Base-by-base conservation (phyloP, 1,140 invertebrate species). In the Palaemon carinicauda region DNA sequence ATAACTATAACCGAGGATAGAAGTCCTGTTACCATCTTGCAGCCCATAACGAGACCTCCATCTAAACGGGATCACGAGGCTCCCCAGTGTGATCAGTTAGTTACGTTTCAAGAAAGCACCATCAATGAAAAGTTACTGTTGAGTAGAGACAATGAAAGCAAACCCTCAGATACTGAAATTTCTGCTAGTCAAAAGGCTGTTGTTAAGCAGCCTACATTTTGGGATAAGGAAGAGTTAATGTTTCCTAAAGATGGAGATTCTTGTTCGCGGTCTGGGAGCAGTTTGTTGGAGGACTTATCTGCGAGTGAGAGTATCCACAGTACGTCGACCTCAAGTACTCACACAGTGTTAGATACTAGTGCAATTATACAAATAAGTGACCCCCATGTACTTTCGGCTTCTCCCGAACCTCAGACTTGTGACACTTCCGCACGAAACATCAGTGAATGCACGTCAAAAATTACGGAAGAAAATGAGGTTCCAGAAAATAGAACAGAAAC, bases 1-100 rank as follows among this genome's bases (percentile, higher is more conserved):
- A 65, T 73, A 21, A 86, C 84, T n/a, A 77, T 86, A 10, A 80
- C 69, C 12, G 79, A 82, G 31, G 85, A 81, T 71, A 24, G 77
- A 71, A 81, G 80, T 29, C 85, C 85, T 17, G 9, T 33, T 15
- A 31, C 50, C 3, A 73, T 15, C 29, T 17, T 51, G 19, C 19
- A 54, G n/a, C 41, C 73, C 52, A 74, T 33, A 14, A 73, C 33
- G 51, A 71, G 73, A 15, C 84, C 77, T 41, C 41, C 41, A 4
- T 41, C 41, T 9, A 41, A 41, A 12, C 41, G 41, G 7, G 41
- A 41, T 41, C 41, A 41, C 5, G 41, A 41, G 41, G 7, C 41
- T 9, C 41, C 41, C 41, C 41, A 41, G 41, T 41, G 41, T 41
- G 41, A 41, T 41, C 41, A 41, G 41, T 41, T 41, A 41, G n/a